A percentile compares a stretch with the other conserved stretches of the same genome.
phyloP scores from a whole-genome alignment of 2,888 invertebrate species.

The Philaethria dido region DNA sequence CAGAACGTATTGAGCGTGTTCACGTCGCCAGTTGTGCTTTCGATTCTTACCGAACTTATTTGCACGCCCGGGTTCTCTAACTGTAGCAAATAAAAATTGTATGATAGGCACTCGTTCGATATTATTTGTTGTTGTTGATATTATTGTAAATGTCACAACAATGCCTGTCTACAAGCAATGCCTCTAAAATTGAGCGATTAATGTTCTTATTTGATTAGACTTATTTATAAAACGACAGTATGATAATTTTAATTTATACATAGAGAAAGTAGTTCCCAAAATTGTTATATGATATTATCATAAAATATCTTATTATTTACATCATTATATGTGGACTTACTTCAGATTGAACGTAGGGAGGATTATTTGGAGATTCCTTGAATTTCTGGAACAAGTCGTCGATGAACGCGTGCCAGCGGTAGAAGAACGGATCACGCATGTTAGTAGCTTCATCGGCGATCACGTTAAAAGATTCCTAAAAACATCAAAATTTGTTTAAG shows the following conservation, averaged over 20 bases:
- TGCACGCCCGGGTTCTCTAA: constrained; percentile 85
- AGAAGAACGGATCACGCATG: constrained; percentile 94
- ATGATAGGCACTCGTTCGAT: too few species aligned
- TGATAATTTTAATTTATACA: too few species aligned
- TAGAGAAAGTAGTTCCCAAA: background rate
- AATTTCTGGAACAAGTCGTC: constrained; percentile 89
- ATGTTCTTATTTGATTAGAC: too few species aligned
- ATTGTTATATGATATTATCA: background rate
- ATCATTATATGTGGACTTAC: too few species aligned
- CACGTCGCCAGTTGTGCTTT: constrained; percentile 69
- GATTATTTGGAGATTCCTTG: constrained; percentile 80
- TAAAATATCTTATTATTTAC: too few species aligned
- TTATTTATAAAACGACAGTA: too few species aligned
- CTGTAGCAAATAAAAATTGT: constrained; percentile 65
- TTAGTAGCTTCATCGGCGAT: constrained; percentile 93
- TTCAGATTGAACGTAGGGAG: constrained; percentile 71
- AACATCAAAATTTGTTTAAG: background rate
- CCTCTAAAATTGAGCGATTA: too few species aligned
- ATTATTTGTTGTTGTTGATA: too few species aligned
- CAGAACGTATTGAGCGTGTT: constrained; percentile 89
- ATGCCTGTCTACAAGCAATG: too few species aligned
- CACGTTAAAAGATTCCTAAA: constrained; percentile 89
- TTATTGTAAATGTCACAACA: too few species aligned
- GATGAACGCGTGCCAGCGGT: constrained; percentile 92
- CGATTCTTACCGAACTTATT: constrained; percentile 76